Base-by-base conservation (phyloP, 2,888 invertebrate species). In the Strigamia crassipes region DNA sequence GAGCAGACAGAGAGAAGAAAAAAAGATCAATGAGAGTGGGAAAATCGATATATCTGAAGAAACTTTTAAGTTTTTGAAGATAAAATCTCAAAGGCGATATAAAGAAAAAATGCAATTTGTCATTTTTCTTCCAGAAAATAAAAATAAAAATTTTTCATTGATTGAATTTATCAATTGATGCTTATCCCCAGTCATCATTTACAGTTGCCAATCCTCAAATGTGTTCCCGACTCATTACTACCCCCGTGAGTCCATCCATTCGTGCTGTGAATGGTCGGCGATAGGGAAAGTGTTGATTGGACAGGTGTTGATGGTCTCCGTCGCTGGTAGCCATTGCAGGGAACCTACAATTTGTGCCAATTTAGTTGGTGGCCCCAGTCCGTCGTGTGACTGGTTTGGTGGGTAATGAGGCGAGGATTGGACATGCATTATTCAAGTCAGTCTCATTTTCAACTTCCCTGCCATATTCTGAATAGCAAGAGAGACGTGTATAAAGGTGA, bases 331-430 rank as follows among this genome's bases (percentile, higher is more conserved):
- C 73, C 73, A 31, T 73, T 31, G 31, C 73, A 73, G 27, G 9
- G 73, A 73, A 73, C 73, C 73, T 73, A 73, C 73, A 73, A 73
- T 73, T 73, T 73, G 73, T 73, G 73, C 73, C 73, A 73, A 73
- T 73, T 73, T 73, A 31, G 73, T 73, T 31, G 73, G 73, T 73
- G 73, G 73, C 73, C 73, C 73, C 73, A 73, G 73, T 31, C 73
- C 73, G 27, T 27, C 73, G 73, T 73, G 73, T 73, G 56, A 56
- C 56, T 56, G 56, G 56, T 56, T 56, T 56, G 73, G 73, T 73
- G 73, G 73, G 73, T 73, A 73, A 73, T 73, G 73, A 73, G 73
- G 73, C 73, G 73, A 73, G 73, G 73, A 73, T 73, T 73, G 73
- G 73, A 73, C 73, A 73, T 73, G 73, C 73, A 73, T 73, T 73